Percentiles rank a stretch among this genome's conserved stretches.
Conservation (phyloP, 2,888 invertebrate species). For the Dryobotodes eremita region DNA sequence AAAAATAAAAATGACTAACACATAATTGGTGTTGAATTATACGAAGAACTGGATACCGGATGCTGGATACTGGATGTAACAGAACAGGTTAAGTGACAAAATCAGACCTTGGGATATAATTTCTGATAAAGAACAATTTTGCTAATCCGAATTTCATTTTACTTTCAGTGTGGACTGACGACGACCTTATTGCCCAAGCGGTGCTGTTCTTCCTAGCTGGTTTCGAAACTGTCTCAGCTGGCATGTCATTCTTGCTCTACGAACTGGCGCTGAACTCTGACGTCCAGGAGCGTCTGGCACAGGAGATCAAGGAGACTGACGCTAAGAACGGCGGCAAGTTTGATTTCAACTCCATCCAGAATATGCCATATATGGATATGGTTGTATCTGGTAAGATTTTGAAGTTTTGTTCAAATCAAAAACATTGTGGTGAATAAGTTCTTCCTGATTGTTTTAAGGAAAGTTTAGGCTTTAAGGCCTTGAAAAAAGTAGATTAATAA, state of each 20-base stretch:
- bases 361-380: constrained; percentile 92
- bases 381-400: constrained; percentile 87
- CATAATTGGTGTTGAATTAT: neutral
- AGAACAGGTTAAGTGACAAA: neutral
- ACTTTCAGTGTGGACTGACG: constrained; percentile 79
- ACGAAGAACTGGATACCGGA: neutral
- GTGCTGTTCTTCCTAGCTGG: constrained; percentile 90
- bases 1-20: neutral
- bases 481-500: no score
- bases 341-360: constrained; percentile 88
- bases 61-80: no score
- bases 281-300: constrained; percentile 88
- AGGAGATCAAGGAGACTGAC: constrained; percentile 89
- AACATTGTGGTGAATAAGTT: neutral
- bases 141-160: neutral
- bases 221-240: constrained; percentile 87
- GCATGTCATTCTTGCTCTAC: constrained; percentile 88
- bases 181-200: constrained; percentile 86
- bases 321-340: constrained; percentile 82
- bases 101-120: neutral
- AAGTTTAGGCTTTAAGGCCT: no score
- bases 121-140: neutral
- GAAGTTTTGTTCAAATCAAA: neutral
- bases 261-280: constrained; percentile 91
- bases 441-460: neutral